phyloP scores from a whole-genome alignment of 2,888 invertebrate species.

The Athalia cordata region DNA sequence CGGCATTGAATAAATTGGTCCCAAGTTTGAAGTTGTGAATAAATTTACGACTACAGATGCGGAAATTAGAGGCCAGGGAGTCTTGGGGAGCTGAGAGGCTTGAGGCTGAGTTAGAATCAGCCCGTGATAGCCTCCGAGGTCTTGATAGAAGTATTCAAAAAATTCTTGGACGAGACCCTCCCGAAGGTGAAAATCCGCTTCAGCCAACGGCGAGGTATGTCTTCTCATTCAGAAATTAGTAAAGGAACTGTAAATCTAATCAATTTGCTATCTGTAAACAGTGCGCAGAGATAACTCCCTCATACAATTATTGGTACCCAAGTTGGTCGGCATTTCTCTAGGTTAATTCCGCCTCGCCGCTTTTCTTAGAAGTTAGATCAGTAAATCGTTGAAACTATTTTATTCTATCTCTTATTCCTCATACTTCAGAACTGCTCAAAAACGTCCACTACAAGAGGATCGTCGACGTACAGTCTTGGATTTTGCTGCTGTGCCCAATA shows the following conservation, averaged over 20 bases:
- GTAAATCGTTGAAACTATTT: neutral
- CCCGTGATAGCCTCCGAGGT: constrained; percentile 69
- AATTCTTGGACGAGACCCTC: constrained; percentile 70
- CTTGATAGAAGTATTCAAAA: constrained; percentile 70
- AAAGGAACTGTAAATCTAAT: neutral
- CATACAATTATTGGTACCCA: neutral
- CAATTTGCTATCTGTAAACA: neutral
- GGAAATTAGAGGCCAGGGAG: constrained; percentile 67
- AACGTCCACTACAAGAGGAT: constrained; percentile 68
- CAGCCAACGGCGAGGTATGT: constrained; percentile 61
- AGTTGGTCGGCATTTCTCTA: neutral
- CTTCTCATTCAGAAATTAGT: neutral
- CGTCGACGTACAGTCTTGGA: constrained; percentile 64
- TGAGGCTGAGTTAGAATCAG: constrained; percentile 69
- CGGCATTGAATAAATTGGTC: constrained; percentile 10
- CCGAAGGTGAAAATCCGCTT: constrained; percentile 68
- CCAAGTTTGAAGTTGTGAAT: neutral
- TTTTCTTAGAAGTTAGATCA: neutral
- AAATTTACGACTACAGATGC: constrained; percentile 55
- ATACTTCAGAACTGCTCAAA: constrained; percentile 62
- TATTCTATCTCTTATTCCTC: neutral
- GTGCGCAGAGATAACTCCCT: neutral
- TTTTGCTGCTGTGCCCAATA: constrained; percentile 62
- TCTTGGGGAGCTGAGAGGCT: constrained; percentile 68
- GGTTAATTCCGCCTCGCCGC: neutral